Base-by-base conservation (phyloP, 2,888 invertebrate genomes). In the Peribatodes rhomboidaria region DNA sequence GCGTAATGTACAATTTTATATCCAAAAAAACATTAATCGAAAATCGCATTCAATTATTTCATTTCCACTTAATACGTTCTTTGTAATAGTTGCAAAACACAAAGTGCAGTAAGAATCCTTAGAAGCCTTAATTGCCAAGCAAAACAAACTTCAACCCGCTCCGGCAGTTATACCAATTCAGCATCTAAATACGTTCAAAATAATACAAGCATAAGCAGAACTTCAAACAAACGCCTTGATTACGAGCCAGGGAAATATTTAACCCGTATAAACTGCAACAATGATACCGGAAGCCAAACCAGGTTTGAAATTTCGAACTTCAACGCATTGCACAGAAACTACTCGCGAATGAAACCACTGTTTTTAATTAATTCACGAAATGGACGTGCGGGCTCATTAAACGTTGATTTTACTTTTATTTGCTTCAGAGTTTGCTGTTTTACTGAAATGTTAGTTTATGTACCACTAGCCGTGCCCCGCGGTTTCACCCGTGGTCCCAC, bases 361-460 rank as follows among this genome's bases (percentile, higher is more conserved):
- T 75, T 79, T 83, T 79, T 78, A 84, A 84, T 81, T 79, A 80
- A 79, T 79, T 77, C 68, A 37, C 74, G 70, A 54, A 64, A 64
- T 55, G 73, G 69, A 70, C 58, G 68, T 52, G 66, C 67, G 72
- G 68, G n/a, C 55, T 16, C 50, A 44, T 18, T 31, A 53, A 71
- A 73, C 73, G 75, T 76, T 78, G 75, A 79, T 78, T 79, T 78
- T 72, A 73, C 73, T 75, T 78, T 72, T 73, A 75, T 74, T 70
- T 66, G 56, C 42, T 27, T 35, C 53, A 44, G 39, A 64, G 61
- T 62, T 61, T 10, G 52, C 57, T 57, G 67, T 65, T 67, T 66
- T 66, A 42, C 41, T 46, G 20, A 37, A 44, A 37, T 55, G 9
- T n/a, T 14, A 46, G 18, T 22, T 46, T 46, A 13, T 8, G 46